Evolutionary conservation across 2,888 invertebrate species (phyloP).

Genomic region (Hydriomena furcata): DNA sequence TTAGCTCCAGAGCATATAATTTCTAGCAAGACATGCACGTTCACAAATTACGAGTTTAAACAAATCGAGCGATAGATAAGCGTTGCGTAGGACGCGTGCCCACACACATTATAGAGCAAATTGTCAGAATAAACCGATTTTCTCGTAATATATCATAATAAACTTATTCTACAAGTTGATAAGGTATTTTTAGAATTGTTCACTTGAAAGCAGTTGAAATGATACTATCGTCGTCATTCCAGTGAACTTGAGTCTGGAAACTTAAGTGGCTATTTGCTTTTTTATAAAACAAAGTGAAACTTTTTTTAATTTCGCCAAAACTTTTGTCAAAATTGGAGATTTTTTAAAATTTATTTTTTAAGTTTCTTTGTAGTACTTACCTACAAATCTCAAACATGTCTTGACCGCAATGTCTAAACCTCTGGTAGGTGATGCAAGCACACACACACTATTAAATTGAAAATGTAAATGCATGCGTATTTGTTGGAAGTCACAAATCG

Average conservation of each 20-base stretch:
- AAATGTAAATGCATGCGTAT: constrained; percentile 25
- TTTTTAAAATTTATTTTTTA: too few species aligned
- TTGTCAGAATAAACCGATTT: constrained; percentile 19
- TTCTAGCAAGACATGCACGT: not conserved
- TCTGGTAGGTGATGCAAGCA: not conserved
- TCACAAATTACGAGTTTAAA: constrained; percentile 24
- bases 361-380: too few species aligned
- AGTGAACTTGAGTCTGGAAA: constrained; percentile 17
- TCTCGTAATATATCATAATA: constrained; percentile 22
- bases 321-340: too few species aligned
- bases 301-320: too few species aligned
- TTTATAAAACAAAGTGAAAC: too few species aligned
- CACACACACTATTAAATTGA: constrained; percentile 11
- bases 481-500: constrained; percentile 42
- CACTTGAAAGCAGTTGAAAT: constrained; percentile 13
- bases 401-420: not conserved
- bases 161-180: constrained; percentile 25
- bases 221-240: constrained; percentile 24
- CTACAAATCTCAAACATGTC: too few species aligned
- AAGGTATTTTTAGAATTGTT: constrained; percentile 25
- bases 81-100: constrained; percentile 27
- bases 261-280: too few species aligned
- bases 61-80: constrained; percentile 27
- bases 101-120: constrained; percentile 19
- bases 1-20: not conserved